Evolutionary conservation across 2,888 invertebrate genomes (phyloP), one percentile per base, ranked within the genome.

Genomic region (Caenorhabditis japonica): DNA sequence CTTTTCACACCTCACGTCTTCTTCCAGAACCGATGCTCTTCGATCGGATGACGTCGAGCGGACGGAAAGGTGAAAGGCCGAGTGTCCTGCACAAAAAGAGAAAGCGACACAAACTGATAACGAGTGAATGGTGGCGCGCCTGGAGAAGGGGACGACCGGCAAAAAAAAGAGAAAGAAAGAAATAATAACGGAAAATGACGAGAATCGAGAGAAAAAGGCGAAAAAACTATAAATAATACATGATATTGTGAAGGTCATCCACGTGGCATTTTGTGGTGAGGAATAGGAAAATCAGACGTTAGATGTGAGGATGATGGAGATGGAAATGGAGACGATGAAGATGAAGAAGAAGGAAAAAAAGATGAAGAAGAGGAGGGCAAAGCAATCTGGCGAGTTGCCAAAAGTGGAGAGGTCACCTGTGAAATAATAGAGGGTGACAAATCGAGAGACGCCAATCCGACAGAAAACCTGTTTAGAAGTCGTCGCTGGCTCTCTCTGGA

Each of bases 351-450:
- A 13, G 27, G 38, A 25, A 25, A 21, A 52, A 34, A 44, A 38
- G 19, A 38, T 13, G 13, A 19, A 46, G 34, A 46, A 25, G 38
- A 25, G 34, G 36, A 46, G 10, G 27, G 59, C 23, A 38, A 46
- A 34, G 34, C 47, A 49, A 64, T 64, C 64, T 64, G 56, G 64
- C 55, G 56, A 56, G 55, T 64, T 64, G 64, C 64, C 64, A 64
- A n/a, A 56, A 55, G 53, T 38, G 64, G 55, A 56, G 64, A 64
- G 64, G 64, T 64, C 64, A 56, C 55, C 49, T 49, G 53, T 19
- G 52, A 17, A 23, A 15, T 10, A 19, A 23, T n/a, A 30, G 23
- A 33, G 23, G 4, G 15, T 21, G 13, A 4, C 21, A 15, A 21
- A 12, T 8, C 23, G 12, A 33, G 41, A 44, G 62, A 43, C 52